Base-by-base conservation (phyloP, 2,888 invertebrate genomes). In the Tetramorium bicarinatum region DNA sequence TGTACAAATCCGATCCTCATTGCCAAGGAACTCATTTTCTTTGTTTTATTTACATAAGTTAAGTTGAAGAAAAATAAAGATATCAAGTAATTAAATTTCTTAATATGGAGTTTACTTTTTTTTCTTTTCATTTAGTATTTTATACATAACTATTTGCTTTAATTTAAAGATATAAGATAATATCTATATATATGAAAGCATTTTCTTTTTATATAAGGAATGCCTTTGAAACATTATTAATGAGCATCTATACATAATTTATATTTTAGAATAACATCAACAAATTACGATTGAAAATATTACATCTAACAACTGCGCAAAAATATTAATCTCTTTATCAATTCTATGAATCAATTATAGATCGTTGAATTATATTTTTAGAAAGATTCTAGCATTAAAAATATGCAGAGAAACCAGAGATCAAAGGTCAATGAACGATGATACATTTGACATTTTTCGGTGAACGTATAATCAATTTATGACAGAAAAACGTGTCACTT, bases 1-100 rank as follows among this genome's bases (percentile, higher is more conserved):
- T 38, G 21, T 67, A 41, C 67, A 47, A 80, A 76, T 76, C 71
- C 44, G 67, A 4, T 49, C 52, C 77, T 81, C 81, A 76, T 25
- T 84, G 82, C 69, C 59, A 82, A 85, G 79, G 49, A 75, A 54
- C 18, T 7, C 34, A 64, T 52, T 76, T 38, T 38, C 21, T 76
- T 52, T 18, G 29, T 41, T 64, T 25, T 21, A 38, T 21, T 11
- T 0, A 3, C 18, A 25, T 25, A 21, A 59, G 11, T 59, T 44
- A 59, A 59, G 2, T 29, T 15, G 1, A 9, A 47, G 15, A 34
- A 34, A 29, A 74, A 74, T 61, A 9, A 21, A n/a, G 13, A 29
- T 59, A n/a, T 44, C 8, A 7, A 25, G 13, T 15, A 38, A 25
- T 71, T 13, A 52, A 34, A 7, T 2, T n/a, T 6, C 1, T 54